phyloP scores from a whole-genome alignment of 2,888 invertebrate genomes.

The Tubulanus polymorphus region DNA sequence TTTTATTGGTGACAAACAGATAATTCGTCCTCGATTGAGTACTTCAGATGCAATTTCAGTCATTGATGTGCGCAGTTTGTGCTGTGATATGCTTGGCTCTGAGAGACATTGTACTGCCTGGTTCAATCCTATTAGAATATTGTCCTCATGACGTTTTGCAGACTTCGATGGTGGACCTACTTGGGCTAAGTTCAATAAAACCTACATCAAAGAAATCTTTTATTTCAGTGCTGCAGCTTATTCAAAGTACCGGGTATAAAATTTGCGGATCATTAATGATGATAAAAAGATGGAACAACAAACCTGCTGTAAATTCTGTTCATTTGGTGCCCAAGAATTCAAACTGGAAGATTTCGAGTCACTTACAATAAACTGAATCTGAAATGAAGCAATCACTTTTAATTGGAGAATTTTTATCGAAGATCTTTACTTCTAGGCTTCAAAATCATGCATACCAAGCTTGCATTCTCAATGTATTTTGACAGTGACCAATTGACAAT shows the following conservation, averaged over 20 bases:
- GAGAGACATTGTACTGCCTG: constrained; percentile 81
- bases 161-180: constrained; percentile 66
- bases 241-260: too few relatives aligned
- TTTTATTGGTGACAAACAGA: constrained; percentile 84
- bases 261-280: not conserved
- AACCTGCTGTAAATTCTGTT: constrained; percentile 84
- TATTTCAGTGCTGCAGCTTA: not conserved
- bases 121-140: constrained; percentile 75
- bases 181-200: constrained; percentile 76
- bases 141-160: constrained; percentile 31
- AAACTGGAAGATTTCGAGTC: constrained; percentile 67
- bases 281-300: constrained; percentile 49
- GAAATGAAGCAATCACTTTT: too few relatives aligned
- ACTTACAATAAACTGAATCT: constrained; percentile 78
- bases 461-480: too few relatives aligned
- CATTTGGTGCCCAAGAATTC: constrained; percentile 76
- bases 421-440: too few relatives aligned
- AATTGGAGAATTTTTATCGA: too few relatives aligned
- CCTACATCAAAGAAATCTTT: constrained; percentile 56
- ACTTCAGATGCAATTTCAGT: constrained; percentile 54
- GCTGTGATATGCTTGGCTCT: constrained; percentile 75
- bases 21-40: constrained; percentile 71
- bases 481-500: too few relatives aligned
- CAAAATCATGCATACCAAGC: too few relatives aligned
- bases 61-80: constrained; percentile 56